These are phyloP conservation scores for Crossaster papposus DNA, from an alignment of 53 echinoderm and acorn worm genomes.

Conservation along the genomic window DNA sequence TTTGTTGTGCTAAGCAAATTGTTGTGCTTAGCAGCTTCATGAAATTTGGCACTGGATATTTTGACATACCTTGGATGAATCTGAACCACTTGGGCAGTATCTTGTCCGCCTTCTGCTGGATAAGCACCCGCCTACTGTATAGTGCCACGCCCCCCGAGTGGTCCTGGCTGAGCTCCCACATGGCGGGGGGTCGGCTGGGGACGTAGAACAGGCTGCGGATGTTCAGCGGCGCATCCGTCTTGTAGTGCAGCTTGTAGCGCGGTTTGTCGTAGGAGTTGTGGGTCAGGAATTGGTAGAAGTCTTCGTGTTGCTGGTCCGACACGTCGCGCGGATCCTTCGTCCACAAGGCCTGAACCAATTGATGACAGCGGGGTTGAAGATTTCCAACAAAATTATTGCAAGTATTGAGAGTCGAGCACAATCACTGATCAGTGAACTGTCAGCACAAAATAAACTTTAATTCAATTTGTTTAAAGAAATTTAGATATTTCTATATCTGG, in stretches of 20 bases:
- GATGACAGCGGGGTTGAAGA: background rate
- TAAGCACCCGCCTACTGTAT: slow-evolving; percentile 91
- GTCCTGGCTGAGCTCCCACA: slow-evolving; percentile 97
- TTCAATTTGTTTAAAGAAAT: too few species aligned
- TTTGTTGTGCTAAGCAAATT: too few species aligned
- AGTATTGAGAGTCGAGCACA: too few species aligned
- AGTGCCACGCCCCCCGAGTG: slow-evolving; percentile 85
- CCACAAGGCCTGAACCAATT: slow-evolving; percentile 82
- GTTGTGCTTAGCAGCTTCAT: too few species aligned
- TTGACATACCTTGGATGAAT: slow-evolving; percentile 81
- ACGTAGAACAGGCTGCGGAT: slow-evolving; percentile 95
- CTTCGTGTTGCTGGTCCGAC: slow-evolving; percentile 80
- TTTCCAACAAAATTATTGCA: too few species aligned
- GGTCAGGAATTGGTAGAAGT: slow-evolving; percentile 93
- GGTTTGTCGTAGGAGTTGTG: slow-evolving; percentile 93
- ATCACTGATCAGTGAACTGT: too few species aligned
- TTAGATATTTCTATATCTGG: too few species aligned
- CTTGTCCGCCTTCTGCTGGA: slow-evolving; percentile 87
- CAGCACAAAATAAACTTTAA: too few species aligned
- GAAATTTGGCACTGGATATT: too few species aligned
- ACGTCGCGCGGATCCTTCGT: slow-evolving; percentile 73
- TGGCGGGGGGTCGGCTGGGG: slow-evolving; percentile 80
- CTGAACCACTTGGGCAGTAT: slow-evolving; percentile 95
- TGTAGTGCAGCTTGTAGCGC: slow-evolving; percentile 90
- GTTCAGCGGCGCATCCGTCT: slow-evolving; percentile 92